Percentiles rank a stretch among this genome's conserved stretches.
Conservation (phyloP, 2,113 vertebrate species). For the Scomber colias region DNA sequence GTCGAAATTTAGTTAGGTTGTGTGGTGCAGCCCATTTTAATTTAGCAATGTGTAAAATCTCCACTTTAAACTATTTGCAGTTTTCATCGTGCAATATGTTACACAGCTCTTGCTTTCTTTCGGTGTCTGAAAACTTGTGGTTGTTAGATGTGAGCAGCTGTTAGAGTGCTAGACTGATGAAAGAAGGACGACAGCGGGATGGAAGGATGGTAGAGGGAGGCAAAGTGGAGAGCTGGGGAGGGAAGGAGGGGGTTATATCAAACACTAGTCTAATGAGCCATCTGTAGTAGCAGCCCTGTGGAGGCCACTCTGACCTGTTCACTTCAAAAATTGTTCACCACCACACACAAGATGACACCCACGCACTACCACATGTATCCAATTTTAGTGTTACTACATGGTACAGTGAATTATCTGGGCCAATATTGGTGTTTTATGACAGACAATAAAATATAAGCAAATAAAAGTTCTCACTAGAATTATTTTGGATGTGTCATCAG, state of each 20-base stretch:
- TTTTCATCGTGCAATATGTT: conserved; percentile 25
- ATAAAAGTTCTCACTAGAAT: neutral
- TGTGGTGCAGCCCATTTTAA: no score
- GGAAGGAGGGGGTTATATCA: conserved; percentile 43
- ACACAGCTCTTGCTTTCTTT: neutral
- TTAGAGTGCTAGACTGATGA: conserved; percentile 63
- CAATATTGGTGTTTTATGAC: neutral
- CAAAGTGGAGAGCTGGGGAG: conserved; percentile 4
- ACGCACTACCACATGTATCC: neutral
- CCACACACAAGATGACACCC: conserved; percentile 10
- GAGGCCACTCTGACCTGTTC: conserved; percentile 63
- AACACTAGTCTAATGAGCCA: conserved; percentile 78
- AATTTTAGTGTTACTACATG: neutral
- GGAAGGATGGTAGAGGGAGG: conserved; percentile 55
- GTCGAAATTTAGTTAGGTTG: no score
- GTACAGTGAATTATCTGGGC: neutral
- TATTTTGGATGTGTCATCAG: neutral
- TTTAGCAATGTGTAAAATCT: no score
- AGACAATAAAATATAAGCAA: conserved; percentile 1
- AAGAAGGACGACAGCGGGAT: conserved; percentile 67
- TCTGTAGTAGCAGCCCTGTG: conserved; percentile 68
- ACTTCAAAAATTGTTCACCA: conserved; percentile 30
- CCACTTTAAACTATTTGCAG: neutral
- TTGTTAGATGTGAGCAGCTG: conserved; percentile 70
- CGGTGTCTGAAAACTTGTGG: conserved; percentile 38